Evolutionary conservation across 2,888 invertebrate genomes (phyloP).

Genomic region (Cartodere bifasciata): DNA sequence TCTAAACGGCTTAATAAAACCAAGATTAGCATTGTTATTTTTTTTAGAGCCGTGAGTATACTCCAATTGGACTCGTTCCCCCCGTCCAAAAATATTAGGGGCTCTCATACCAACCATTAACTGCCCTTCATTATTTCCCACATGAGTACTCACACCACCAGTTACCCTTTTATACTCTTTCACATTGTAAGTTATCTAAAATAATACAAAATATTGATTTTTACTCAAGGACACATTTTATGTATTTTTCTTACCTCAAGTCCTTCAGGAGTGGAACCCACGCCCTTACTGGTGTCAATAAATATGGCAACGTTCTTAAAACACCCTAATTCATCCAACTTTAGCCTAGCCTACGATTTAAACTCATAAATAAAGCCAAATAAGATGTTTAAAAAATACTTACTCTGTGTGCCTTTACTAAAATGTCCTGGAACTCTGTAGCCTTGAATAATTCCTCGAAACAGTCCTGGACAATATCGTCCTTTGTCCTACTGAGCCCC

Average conservation of each 20-base stretch:
- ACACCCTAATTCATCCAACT: slow-evolving; percentile 74
- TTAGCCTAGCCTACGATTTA: slow-evolving; percentile 47
- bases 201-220: too few relatives aligned
- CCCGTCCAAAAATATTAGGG: slow-evolving; percentile 80
- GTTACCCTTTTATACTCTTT: slow-evolving; percentile 68
- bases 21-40: slow-evolving; percentile 67
- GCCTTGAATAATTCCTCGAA: slow-evolving; percentile 75
- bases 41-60: slow-evolving; percentile 77
- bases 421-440: slow-evolving; percentile 75
- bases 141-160: slow-evolving; percentile 75
- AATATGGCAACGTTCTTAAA: slow-evolving; percentile 76
- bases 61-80: slow-evolving; percentile 69
- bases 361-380: slow-evolving; percentile 4
- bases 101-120: slow-evolving; percentile 59
- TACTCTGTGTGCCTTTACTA: slow-evolving; percentile 53
- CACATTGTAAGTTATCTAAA: slow-evolving; percentile 74
- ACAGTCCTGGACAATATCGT: slow-evolving; percentile 71
- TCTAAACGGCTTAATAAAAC: slow-evolving; percentile 74
- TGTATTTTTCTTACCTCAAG: slow-evolving; percentile 49
- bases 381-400: slow-evolving; percentile 8
- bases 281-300: slow-evolving; percentile 78
- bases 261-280: slow-evolving; percentile 63
- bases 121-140: slow-evolving; percentile 87
- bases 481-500: slow-evolving; percentile 75
- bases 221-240: slow-evolving; percentile 4